Evolutionary conservation across 2,113 vertebrate genomes (phyloP).

Genomic region (Connochaetes taurinus): DNA sequence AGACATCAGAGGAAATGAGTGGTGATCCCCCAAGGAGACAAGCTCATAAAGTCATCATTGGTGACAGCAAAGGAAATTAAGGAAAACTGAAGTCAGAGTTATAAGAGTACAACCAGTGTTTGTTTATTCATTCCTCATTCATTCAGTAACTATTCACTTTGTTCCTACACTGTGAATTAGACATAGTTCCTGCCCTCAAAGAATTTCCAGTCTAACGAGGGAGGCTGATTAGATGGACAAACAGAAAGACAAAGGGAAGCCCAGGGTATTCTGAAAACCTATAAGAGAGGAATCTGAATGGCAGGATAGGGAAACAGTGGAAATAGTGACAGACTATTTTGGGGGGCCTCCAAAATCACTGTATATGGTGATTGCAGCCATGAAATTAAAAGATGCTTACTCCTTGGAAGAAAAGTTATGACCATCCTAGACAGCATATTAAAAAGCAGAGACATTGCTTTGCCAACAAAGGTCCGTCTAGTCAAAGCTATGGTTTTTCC

Average conservation of each 20-base stretch:
- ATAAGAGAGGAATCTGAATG: not conserved
- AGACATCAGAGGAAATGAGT: constrained; percentile 53
- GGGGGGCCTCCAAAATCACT: not conserved
- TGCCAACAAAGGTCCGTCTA: not conserved
- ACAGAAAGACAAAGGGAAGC: not conserved
- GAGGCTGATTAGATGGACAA: not conserved
- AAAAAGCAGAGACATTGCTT: not conserved
- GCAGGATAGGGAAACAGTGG: not conserved
- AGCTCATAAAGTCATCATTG: constrained; percentile 22
- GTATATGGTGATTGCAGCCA: not conserved
- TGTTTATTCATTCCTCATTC: not conserved
- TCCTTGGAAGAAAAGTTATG: not conserved
- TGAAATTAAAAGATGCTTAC: not conserved
- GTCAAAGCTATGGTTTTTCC: not conserved
- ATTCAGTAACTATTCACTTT: not conserved
- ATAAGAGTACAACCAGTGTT: not conserved
- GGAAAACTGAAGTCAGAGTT: constrained; percentile 33
- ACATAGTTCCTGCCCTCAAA: not conserved
- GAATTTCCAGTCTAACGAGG: not conserved
- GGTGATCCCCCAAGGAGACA: constrained; percentile 27
- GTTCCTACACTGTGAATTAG: not conserved
- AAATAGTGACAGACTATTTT: not conserved
- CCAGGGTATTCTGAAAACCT: not conserved
- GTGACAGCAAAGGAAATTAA: constrained; percentile 50
- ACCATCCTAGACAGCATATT: not conserved